Conservation (phyloP, 2,888 invertebrate species). For the Trissolcus brochymenae region DNA sequence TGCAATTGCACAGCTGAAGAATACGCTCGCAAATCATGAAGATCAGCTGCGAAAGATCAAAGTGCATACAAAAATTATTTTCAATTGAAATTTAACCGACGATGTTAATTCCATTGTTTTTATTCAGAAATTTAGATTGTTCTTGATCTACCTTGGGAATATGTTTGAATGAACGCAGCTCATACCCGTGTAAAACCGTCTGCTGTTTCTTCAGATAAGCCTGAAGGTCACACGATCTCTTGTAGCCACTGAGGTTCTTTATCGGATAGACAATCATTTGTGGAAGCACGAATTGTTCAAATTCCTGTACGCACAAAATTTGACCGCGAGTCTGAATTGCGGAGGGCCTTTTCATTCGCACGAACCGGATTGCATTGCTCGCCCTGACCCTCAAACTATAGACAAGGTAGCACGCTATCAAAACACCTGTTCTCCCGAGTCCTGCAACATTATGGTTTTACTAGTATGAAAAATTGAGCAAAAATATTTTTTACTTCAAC, state of each 20-base stretch:
- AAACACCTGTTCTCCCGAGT: slow-evolving; percentile 89
- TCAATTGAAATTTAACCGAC: not conserved
- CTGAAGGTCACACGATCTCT: slow-evolving; percentile 78
- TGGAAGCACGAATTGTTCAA: slow-evolving; percentile 87
- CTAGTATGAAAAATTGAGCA: too few relatives aligned
- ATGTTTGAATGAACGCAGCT: slow-evolving; percentile 85
- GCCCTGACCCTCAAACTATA: slow-evolving; percentile 86
- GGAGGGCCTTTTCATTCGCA: slow-evolving; percentile 85
- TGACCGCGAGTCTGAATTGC: slow-evolving; percentile 90
- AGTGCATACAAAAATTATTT: not conserved
- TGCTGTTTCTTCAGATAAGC: slow-evolving; percentile 85
- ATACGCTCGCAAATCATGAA: slow-evolving; percentile 87
- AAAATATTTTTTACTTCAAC: too few relatives aligned
- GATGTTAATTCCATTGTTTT: not conserved
- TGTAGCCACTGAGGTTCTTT: slow-evolving; percentile 78
- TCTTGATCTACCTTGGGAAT: slow-evolving; percentile 84
- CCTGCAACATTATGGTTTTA: slow-evolving; percentile 76
- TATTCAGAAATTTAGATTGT: not conserved
- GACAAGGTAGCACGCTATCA: slow-evolving; percentile 91
- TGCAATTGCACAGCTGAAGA: slow-evolving; percentile 83
- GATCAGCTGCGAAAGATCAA: slow-evolving; percentile 80
- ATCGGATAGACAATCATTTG: slow-evolving; percentile 85
- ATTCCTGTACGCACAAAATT: slow-evolving; percentile 88
- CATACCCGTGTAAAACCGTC: slow-evolving; percentile 86
- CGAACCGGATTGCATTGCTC: slow-evolving; percentile 87